Evolutionary conservation across 2,113 vertebrate genomes (phyloP), one percentile per base, ranked within the genome.

Genomic region (Mesoclemmys tuberculata): DNA sequence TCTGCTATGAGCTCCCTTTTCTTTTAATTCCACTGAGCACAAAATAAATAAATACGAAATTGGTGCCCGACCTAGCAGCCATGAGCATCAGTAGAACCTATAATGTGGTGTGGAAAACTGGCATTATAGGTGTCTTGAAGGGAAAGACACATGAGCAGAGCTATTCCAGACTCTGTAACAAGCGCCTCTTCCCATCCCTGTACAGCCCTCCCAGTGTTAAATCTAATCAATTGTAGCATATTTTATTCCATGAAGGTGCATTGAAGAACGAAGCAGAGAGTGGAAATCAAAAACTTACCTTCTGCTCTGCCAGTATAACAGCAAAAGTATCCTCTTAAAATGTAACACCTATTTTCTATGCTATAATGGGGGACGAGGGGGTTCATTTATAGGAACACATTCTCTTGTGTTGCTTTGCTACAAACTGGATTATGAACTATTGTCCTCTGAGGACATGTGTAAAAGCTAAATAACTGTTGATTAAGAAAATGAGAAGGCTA

Each of bases 241-340:
- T 95, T 94, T 49, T 19, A 87, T 90, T 90, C 49, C 79, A 8
- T 13, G 90, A 80, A 95, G 94, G 92, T 90, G 93, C 49, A 35
- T 0, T 41, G 38, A 49, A 74, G 90, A 96, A 95, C 94, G 97
- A 93, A 91, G 75, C 87, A 35, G 56, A 14, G 90, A 84, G 35
- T 6, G 81, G 79, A 35, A 11, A 44, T 44, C 80, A 58, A n/a
- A 58, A n/a, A 2, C 80, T 88, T 86, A 19, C 84, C 35, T 87
- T 35, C 56, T 58, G 24, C 89, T 71, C 64, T 9, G 4, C 1
- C 58, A 5, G 48, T 75, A 82, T 10, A 71, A 56, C 80, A 8
- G 48, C 6, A 24, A 87, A 82, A 77, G 68, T 85, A 56, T 79
- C 90, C 11, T 79, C n/a, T 90, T 79, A n/a, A 83, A 94, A 95